Percentiles rank a stretch among this genome's conserved stretches.
Evolutionary conservation across 2,888 invertebrate species (phyloP).

Genomic region (Napeogenes sylphis): DNA sequence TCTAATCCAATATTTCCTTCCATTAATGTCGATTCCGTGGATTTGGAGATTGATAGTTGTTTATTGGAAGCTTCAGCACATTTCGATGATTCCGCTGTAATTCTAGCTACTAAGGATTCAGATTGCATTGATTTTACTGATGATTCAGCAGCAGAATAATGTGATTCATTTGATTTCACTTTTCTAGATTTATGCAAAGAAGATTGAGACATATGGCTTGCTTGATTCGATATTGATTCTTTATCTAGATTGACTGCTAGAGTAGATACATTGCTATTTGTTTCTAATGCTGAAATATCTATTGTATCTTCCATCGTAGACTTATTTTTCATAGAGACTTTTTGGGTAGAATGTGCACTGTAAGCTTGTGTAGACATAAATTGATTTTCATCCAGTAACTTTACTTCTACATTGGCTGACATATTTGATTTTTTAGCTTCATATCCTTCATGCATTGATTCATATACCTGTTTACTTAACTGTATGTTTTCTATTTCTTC

Average conservation of each 20-base stretch:
- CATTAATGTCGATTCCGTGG: background rate
- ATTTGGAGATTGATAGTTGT: too few relatives aligned
- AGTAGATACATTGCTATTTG: background rate
- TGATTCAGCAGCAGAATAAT: slow-evolving; percentile 1
- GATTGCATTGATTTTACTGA: background rate
- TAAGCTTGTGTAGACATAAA: background rate
- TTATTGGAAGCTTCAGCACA: background rate
- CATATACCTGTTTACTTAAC: background rate
- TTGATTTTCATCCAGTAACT: background rate
- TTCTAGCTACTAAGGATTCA: background rate
- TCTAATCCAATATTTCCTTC: background rate
- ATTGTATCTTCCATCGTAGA: background rate
- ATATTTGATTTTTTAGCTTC: background rate
- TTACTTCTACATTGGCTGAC: background rate
- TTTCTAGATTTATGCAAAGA: background rate
- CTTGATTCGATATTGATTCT: background rate
- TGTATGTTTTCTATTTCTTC: slow-evolving; percentile 1
- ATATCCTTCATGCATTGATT: background rate
- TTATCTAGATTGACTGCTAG: background rate
- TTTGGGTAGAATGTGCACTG: background rate
- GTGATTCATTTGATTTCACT: slow-evolving; percentile 5
- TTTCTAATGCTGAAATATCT: background rate
- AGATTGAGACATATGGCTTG: background rate
- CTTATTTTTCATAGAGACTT: background rate
- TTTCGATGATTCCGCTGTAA: background rate